Evolutionary conservation across 2,888 invertebrate genomes (phyloP).

Genomic region (Spodoptera littoralis): DNA sequence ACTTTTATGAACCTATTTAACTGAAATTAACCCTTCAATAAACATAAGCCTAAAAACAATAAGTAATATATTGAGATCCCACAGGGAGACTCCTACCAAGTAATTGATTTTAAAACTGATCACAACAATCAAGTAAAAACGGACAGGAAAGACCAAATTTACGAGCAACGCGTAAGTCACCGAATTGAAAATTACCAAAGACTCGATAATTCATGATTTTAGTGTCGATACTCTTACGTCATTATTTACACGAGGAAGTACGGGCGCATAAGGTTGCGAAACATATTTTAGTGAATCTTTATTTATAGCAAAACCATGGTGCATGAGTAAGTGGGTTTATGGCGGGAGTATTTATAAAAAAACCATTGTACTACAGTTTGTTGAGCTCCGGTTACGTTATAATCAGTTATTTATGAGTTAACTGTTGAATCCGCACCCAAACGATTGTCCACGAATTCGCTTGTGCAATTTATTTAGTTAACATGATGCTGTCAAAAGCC

Average conservation of each 20-base stretch:
- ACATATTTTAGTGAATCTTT: conserved; percentile 70
- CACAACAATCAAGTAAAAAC: not conserved
- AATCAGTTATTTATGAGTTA: conserved; percentile 50
- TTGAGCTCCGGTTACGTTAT: conserved; percentile 48
- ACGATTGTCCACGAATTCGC: conserved; percentile 48
- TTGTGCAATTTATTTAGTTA: conserved; percentile 52
- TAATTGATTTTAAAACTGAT: too few relatives aligned
- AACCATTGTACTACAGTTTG: conserved; percentile 54
- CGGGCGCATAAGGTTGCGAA: conserved; percentile 72
- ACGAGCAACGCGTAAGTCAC: conserved; percentile 53
- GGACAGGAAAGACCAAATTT: conserved; percentile 29
- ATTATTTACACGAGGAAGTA: conserved; percentile 82
- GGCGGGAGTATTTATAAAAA: conserved; percentile 70
- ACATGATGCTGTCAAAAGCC: conserved; percentile 37
- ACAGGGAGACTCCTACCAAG: too few relatives aligned
- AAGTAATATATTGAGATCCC: too few relatives aligned
- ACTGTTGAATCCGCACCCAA: conserved; percentile 41
- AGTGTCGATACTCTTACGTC: conserved; percentile 69
- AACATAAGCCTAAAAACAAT: too few relatives aligned
- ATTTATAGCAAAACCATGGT: conserved; percentile 76
- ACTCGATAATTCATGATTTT: conserved; percentile 53
- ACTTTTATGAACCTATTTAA: too few relatives aligned
- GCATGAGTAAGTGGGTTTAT: conserved; percentile 80
- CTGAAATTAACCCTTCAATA: too few relatives aligned
- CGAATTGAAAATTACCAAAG: conserved; percentile 57